A percentile compares a stretch with the other conserved stretches of the same genome.
phyloP scores from a whole-genome alignment of 2,797 vertebrate genomes.

The Margarornis squamiger region DNA sequence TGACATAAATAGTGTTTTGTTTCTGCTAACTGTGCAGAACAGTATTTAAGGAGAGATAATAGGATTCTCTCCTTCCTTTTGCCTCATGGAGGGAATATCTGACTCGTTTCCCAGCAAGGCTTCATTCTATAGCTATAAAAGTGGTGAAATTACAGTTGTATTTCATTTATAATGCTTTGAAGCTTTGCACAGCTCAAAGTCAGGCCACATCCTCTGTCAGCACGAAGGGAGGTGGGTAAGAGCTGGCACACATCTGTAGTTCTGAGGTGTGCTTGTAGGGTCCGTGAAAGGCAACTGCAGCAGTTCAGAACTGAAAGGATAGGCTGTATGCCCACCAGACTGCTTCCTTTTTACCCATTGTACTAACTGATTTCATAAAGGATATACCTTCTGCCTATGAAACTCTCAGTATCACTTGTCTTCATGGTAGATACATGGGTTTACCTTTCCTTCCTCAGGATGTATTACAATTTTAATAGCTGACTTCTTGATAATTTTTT shows the following conservation, averaged over 20 bases:
- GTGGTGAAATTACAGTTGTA: neutral
- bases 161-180: neutral
- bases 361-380: neutral
- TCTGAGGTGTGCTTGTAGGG: neutral
- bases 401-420: neutral
- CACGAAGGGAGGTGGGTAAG: neutral
- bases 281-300: neutral
- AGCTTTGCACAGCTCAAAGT: neutral
- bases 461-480: neutral
- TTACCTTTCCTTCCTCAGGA: neutral
- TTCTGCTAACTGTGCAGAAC: neutral
- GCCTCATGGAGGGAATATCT: neutral
- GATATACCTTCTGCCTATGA: neutral
- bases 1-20: slow-evolving; percentile 10
- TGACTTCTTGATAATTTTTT: neutral
- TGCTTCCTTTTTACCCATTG: neutral
- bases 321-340: neutral
- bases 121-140: neutral
- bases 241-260: neutral
- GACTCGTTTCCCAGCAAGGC: neutral
- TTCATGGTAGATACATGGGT: neutral
- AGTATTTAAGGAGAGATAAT: neutral
- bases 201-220: neutral
- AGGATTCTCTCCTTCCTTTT: neutral
- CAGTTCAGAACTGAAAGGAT: neutral